Conservation (phyloP, 2,113 vertebrate species). For the Campylomormyrus tamandua region DNA sequence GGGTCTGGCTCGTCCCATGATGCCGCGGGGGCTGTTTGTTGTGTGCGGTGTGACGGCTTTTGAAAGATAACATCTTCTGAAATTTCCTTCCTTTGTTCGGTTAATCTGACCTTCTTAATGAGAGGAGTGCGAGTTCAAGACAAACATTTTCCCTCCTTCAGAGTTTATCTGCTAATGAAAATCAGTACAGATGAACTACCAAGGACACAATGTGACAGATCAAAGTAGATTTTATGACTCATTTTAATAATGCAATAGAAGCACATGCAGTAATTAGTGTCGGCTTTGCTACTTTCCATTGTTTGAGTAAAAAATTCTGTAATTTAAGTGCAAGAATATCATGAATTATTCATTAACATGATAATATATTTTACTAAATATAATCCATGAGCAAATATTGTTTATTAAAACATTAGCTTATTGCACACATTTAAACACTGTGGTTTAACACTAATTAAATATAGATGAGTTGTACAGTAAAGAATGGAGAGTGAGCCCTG, state of each 20-base stretch:
- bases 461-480: neutral
- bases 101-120: neutral
- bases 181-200: neutral
- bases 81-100: neutral
- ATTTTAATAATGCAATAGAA: neutral
- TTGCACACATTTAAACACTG: neutral
- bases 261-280: neutral
- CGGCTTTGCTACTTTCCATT: neutral
- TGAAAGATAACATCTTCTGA: neutral
- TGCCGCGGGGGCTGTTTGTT: neutral
- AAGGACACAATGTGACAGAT: neutral
- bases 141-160: neutral
- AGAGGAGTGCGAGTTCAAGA: neutral
- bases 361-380: neutral
- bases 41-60: neutral
- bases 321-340: neutral
- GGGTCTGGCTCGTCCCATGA: neutral
- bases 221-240: neutral
- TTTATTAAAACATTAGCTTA: slow-evolving; percentile 10
- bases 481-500: neutral
- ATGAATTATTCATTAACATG: neutral
- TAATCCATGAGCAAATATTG: neutral
- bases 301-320: neutral
- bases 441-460: neutral
- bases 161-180: neutral